Evolutionary conservation across 2,113 vertebrate genomes (phyloP), one percentile per base, ranked within the genome.

Genomic region (Leuciscus idus): DNA sequence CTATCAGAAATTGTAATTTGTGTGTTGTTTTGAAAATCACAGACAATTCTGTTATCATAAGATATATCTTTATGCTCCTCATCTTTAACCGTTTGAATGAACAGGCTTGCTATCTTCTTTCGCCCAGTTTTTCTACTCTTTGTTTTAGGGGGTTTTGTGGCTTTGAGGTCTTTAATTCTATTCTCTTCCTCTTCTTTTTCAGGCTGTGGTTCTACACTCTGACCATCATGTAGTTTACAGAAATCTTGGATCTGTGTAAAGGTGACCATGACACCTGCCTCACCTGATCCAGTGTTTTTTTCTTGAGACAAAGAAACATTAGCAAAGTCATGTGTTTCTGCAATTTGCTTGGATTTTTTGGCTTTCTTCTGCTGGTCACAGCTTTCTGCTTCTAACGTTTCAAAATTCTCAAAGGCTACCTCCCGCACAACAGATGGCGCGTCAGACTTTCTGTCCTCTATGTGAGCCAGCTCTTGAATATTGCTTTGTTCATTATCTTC

Each of bases 231-330:
- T 6, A 61, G 3, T 15, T 59, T 61, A 50, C n/a, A 76, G 26
- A 76, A 52, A 76, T 76, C 75, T 36, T 13, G 50, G 30, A 23
- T 10, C 4, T 36, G 28, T 78, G 52, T 78, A 39, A 36, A 21
- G 4, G 76, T 59, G 12, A 39, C 30, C 76, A 36, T 39, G 55
- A 79, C 72, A 64, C 28, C 57, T 23, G 83, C 17, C 26, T 76
- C 72, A 50, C 21, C 52, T 64, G 17, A 6, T 64, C 39, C 52
- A 55, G 26, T 33, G 1, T 28, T 78, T 52, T 48, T 75, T 11
- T 79, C 55, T 61, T 79, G 30, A 39, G 77, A 26, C 55, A 79
- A 61, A 59, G 77, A 79, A 79, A 79, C 33, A 59, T 19, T 59
- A 55, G 46, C 7, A 57, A 79, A n/a, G 13, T 6, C 76, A 61